Conservation (phyloP, 2,888 invertebrate species). For the Eustalomyia histrio region DNA sequence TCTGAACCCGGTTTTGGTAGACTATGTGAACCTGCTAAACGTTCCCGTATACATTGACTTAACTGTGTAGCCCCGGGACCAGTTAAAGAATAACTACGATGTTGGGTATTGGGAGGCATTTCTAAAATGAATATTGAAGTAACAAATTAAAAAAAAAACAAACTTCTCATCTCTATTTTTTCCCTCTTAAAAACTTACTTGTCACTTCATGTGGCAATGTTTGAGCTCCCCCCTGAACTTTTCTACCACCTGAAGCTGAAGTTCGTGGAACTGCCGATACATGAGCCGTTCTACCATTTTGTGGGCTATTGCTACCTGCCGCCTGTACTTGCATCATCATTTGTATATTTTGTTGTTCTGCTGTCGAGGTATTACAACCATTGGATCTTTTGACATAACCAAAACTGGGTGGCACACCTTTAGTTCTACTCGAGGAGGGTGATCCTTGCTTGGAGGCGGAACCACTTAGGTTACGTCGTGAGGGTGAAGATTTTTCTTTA, state of each 20-base stretch:
- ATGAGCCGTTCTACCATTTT: slow-evolving; percentile 85
- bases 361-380: slow-evolving; percentile 81
- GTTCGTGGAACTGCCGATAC: slow-evolving; percentile 90
- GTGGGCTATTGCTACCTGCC: slow-evolving; percentile 66
- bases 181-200: slow-evolving; percentile 80
- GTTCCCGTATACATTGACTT: slow-evolving; percentile 91
- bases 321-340: slow-evolving; percentile 73
- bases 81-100: slow-evolving; percentile 91
- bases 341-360: slow-evolving; percentile 77
- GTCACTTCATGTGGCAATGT: slow-evolving; percentile 88
- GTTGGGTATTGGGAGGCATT: slow-evolving; percentile 84
- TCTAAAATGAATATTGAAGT: slow-evolving; percentile 78
- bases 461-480: slow-evolving; percentile 75
- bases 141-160: neutral
- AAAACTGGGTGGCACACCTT: slow-evolving; percentile 90
- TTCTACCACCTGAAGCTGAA: slow-evolving; percentile 85
- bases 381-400: slow-evolving; percentile 90
- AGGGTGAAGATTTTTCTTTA: slow-evolving; percentile 79
- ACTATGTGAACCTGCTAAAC: slow-evolving; percentile 92
- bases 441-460: slow-evolving; percentile 75
- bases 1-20: slow-evolving; percentile 88
- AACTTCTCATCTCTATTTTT: neutral
- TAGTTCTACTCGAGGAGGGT: slow-evolving; percentile 81
- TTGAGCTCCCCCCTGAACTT: slow-evolving; percentile 94
- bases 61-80: slow-evolving; percentile 92